phyloP scores from a whole-genome alignment of 2,113 vertebrate genomes.

The Cyanoramphus novaezelandiae region DNA sequence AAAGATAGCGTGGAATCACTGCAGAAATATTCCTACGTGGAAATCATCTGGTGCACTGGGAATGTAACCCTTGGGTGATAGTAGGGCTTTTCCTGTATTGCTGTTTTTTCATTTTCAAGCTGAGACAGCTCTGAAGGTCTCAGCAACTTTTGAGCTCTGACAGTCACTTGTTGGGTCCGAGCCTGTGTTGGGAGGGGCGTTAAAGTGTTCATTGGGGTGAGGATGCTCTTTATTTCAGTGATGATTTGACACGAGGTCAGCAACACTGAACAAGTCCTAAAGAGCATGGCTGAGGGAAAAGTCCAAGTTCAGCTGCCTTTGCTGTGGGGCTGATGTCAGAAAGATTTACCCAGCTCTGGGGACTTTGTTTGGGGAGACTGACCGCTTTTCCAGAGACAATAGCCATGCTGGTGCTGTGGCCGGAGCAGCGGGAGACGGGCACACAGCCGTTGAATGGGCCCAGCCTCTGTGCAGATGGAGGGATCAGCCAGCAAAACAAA shows the following conservation, averaged over 20 bases:
- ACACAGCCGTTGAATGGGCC: slow-evolving; percentile 54
- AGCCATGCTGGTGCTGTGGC: not conserved
- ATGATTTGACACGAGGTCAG: slow-evolving; percentile 54
- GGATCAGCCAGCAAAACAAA: slow-evolving; percentile 77
- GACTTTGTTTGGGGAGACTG: slow-evolving; percentile 74
- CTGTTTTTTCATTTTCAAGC: not conserved
- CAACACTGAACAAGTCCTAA: slow-evolving; percentile 11
- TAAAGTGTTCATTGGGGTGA: not conserved
- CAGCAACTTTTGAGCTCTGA: not conserved
- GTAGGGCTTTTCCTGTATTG: not conserved
- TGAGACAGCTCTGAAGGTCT: not conserved
- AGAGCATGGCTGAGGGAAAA: not conserved
- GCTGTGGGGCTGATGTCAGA: slow-evolving; percentile 71
- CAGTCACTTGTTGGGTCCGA: not conserved
- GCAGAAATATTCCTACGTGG: not conserved
- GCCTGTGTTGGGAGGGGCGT: not conserved
- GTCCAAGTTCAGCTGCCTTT: slow-evolving; percentile 69
- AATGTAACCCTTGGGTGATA: not conserved
- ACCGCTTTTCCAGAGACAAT: slow-evolving; percentile 75
- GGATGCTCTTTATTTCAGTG: not conserved
- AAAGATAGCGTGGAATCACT: not conserved
- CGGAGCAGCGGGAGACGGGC: slow-evolving; percentile 3
- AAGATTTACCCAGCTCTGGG: slow-evolving; percentile 76
- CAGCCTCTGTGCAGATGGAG: slow-evolving; percentile 72
- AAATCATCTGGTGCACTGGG: not conserved